A percentile compares a stretch with the other conserved stretches of the same genome.
These are phyloP conservation scores for Microcaecilia unicolor DNA, from an alignment of 2,797 vertebrate species.

Conservation along the genomic window DNA sequence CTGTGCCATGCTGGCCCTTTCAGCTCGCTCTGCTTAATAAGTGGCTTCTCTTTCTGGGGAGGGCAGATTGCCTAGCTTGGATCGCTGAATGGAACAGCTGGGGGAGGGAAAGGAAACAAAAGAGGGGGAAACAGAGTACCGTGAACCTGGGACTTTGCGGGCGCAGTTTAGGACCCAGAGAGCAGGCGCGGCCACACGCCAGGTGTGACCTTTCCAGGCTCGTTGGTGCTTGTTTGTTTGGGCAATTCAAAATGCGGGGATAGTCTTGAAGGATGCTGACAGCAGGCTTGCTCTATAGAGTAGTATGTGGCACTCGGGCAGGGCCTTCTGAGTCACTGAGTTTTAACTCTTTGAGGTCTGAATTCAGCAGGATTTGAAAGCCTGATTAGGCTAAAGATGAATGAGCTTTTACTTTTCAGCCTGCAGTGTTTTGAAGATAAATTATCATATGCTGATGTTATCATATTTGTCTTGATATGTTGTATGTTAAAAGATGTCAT, in stretches of 20 bases:
- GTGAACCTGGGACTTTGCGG: conserved; percentile 26
- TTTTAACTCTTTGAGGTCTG: neutral
- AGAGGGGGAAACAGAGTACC: conserved; percentile 26
- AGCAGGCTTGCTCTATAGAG: conserved; percentile 7
- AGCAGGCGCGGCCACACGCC: conserved; percentile 28
- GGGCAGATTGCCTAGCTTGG: conserved; percentile 15
- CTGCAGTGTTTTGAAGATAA: no score
- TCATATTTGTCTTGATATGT: no score
- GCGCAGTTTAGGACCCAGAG: conserved; percentile 20
- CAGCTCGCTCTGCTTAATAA: conserved; percentile 38
- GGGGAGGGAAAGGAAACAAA: conserved; percentile 40
- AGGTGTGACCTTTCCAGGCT: conserved; percentile 39
- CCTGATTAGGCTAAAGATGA: neutral
- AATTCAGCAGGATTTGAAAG: neutral
- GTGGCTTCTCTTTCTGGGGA: conserved; percentile 24
- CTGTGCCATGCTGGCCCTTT: conserved; percentile 38
- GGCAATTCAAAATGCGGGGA: conserved; percentile 18
- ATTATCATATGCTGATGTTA: no score
- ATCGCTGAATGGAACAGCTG: conserved; percentile 44
- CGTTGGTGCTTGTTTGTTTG: conserved; percentile 24
- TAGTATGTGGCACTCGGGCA: neutral
- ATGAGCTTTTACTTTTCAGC: no score
- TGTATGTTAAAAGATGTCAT: no score
- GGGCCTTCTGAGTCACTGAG: neutral
- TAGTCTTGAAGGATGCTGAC: conserved; percentile 10